Evolutionary conservation across 1,140 invertebrate species (phyloP), one percentile per base, ranked within the genome.

Genomic region (Melanaphis sacchari): DNA sequence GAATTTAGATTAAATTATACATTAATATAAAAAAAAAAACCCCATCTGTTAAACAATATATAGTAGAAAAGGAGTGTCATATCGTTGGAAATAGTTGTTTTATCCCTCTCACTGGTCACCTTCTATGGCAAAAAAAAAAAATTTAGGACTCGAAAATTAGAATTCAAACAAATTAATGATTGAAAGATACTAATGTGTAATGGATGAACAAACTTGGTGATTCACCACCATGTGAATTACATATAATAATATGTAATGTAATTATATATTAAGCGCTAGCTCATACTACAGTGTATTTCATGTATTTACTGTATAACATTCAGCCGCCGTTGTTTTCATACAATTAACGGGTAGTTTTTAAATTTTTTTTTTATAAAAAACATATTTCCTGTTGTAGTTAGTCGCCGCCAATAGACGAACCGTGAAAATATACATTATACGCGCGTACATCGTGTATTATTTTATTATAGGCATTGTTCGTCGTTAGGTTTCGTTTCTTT

Each of bases 401-500:
- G 81, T 6, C 26, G 21, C n/a, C n/a, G 46, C n/a, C 38, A 21
- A 43, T 38, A 89, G 87, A 52, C 87, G 87, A 26, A 89, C 87
- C 87, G 87, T 52, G 87, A 89, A 87, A 88, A 88, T 36, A 49
- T 49, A 88, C 85, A 36, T 88, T 88, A 49, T 22, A 49, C 15
- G 8, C 24, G 52, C 46, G 46, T 21, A 89, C 11, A 31, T 22
- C n/a, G 43, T 36, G 49, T 41, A 43, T 52, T 31, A 87, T 85
- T 46, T 46, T 87, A 46, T 85, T n/a, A 21, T 22, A 5, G 9
- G 41, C 43, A n/a, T 46, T 82, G 76, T 84, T 84, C 9, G 36
- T 26, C 8, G 38, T 41, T 31, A 40, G 24, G 24, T 84, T 40
- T 31, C 82, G 82, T 40, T 24, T 84, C 36, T 84, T 43, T 43